Conservation (phyloP, 1,140 invertebrate species). For the Diorhabda carinulata region DNA sequence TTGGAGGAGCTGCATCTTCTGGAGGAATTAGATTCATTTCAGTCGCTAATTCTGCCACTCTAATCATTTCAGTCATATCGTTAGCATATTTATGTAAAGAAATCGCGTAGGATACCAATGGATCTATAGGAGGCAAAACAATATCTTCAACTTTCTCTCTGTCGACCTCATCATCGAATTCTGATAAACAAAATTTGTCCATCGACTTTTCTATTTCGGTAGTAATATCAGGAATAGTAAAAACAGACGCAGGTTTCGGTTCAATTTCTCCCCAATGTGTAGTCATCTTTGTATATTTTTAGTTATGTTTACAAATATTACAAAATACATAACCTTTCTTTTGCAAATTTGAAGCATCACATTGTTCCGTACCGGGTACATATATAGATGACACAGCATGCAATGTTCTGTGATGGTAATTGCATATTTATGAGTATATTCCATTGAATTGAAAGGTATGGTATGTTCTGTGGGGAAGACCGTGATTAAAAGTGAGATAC, state of each 20-base stretch:
- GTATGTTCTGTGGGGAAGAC: too few relatives aligned
- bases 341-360: too few relatives aligned
- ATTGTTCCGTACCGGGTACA: too few relatives aligned
- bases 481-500: too few relatives aligned
- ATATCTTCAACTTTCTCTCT: conserved; percentile 22
- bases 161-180: conserved; percentile 34
- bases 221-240: conserved; percentile 32
- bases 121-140: conserved; percentile 40
- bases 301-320: too few relatives aligned
- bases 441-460: too few relatives aligned
- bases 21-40: conserved; percentile 35
- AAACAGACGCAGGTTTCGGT: conserved; percentile 4
- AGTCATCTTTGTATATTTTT: not conserved
- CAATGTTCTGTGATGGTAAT: too few relatives aligned
- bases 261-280: conserved; percentile 33
- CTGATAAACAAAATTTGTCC: conserved; percentile 38
- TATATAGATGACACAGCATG: too few relatives aligned
- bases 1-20: conserved; percentile 35
- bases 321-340: too few relatives aligned
- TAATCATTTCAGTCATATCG: conserved; percentile 37
- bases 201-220: conserved; percentile 42
- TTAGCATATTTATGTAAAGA: conserved; percentile 42
- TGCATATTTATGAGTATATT: too few relatives aligned
- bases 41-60: conserved; percentile 34
- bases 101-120: conserved; percentile 40